Base-by-base conservation (phyloP, 2,888 invertebrate species). In the Cacoxenus indagator region DNA sequence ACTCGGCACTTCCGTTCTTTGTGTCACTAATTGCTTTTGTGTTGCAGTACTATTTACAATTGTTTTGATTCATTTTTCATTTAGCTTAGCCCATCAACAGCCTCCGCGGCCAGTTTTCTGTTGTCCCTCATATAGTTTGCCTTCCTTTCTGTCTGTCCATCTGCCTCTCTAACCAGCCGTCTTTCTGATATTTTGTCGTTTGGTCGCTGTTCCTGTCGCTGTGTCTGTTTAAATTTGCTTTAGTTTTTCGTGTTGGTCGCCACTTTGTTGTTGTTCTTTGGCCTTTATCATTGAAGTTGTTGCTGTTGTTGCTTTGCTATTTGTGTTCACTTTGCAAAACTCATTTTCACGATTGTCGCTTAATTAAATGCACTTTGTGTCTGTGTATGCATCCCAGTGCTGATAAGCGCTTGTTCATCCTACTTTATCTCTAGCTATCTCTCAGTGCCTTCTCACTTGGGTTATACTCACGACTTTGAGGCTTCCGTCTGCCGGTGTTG, bases 11-110 rank as follows among this genome's bases (percentile, higher is more conserved):
- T 81, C 82, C 81, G 82, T 82, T 83, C 83, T 80, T 84, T 83
- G 81, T 81, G 81, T 78, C 81, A 83, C 81, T 81, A 81, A 81
- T 81, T 81, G 81, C 81, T 83, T 83, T 81, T 81, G 81, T 83
- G 81, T 82, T 83, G 80, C 78, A 80, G 73, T 83, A 55, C 26
- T 27, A 83, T 81, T 83, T 83, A 83, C 81, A 81, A 82, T 81
- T 82, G 84, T 81, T 83, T 81, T 81, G 84, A 83, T 83, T 82
- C 78, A 82, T 81, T 82, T 83, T 78, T 80, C 75, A 72, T 72
- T 78, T 65, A 67, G 61, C 27, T 31, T 24, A 26, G 43, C 27
- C 11, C 24, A 19, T 31, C 31, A 6, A 14, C 46, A 3, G 14
- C 22, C 64, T 31, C 57, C 9, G 19, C 5, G 17, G 31, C 29